phyloP scores from a whole-genome alignment of 1,140 invertebrate species.

The Lepidostoma basale region DNA sequence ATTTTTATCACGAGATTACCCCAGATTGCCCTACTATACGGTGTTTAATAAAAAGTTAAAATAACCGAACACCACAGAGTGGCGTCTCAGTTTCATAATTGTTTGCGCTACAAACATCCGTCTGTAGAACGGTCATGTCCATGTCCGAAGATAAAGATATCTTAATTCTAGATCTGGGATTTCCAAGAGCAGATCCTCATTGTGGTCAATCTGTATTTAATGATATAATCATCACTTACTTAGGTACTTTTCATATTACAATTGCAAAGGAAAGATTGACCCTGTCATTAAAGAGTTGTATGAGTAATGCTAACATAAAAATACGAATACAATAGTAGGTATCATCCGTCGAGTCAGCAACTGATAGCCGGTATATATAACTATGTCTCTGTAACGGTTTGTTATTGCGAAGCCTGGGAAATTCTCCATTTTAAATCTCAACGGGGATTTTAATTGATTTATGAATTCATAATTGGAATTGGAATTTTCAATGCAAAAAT shows the following conservation, averaged over 20 bases:
- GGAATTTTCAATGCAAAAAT: too few relatives aligned
- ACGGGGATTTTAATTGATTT: too few relatives aligned
- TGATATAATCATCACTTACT: conserved; percentile 20
- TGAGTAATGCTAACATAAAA: too few relatives aligned
- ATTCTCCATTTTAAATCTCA: too few relatives aligned
- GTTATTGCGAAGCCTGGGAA: too few relatives aligned
- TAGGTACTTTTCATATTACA: conserved; percentile 6
- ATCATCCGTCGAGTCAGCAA: too few relatives aligned
- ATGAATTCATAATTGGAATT: too few relatives aligned
- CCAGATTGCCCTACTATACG: neutral
- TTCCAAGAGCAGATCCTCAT: conserved; percentile 19
- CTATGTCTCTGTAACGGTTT: too few relatives aligned
- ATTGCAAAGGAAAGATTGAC: neutral
- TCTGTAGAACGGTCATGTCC: neutral
- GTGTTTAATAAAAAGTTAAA: neutral
- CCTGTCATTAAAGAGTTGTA: neutral
- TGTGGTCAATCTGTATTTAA: conserved; percentile 2
- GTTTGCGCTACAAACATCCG: conserved; percentile 6
- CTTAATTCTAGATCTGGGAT: conserved; percentile 11
- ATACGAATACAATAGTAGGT: too few relatives aligned
- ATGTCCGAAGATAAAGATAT: conserved; percentile 10
- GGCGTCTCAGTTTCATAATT: conserved; percentile 1
- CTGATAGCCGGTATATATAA: too few relatives aligned
- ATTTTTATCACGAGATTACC: neutral
- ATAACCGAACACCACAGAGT: neutral